Base-by-base conservation (phyloP, 53 echinoderm and acorn worm genomes). In the Pentamera pediparva region DNA sequence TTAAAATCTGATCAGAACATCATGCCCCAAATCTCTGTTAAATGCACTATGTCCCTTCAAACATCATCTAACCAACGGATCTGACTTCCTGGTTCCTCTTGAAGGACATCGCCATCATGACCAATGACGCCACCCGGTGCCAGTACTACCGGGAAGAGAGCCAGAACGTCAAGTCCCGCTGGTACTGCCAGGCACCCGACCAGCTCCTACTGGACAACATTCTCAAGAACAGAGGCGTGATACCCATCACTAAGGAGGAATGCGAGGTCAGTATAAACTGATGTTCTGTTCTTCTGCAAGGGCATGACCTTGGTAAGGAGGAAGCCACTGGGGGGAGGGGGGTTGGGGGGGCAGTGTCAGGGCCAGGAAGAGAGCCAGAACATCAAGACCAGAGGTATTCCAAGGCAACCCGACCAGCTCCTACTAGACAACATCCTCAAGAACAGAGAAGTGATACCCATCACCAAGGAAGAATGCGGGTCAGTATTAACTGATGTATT, bases 121-220 rank as follows among this genome's bases (percentile, higher is more conserved):
- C 96, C 34, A 95, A 95, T 55, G 83, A 95, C 37, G 81, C 96
- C 4, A 77, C 76, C 1, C 70, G 91, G 35, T 95, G 96, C 54
- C 82, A 81, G 11, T 88, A 79, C 69, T 95, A 90, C 82, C 87
- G 85, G 37, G 71, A 79, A 0, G 96, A 95, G 75, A 91, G 90
- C 48, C 84, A 81, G 37, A 95, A 95, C 35, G 96, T 95, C 37
- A 95, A 95, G 77, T 82, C 96, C 0, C 73, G 85, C 17, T 95
- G 63, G 47, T 82, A 79, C 36, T 95, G 96, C 72, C 21, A 45
- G 1, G 65, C 91, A n/a, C 96, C 96, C 9, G 32, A 39, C 22
- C 75, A 70, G 19, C 87, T 85, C 37, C 37, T 95, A 11, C 79
- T 76, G 31, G 90, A 74, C 27, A 95, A 88, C 25, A 65, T 84